Percentiles rank a stretch among this genome's conserved stretches.
Evolutionary conservation across 2,113 vertebrate genomes (phyloP).

Genomic region (Muscicapa adusta): DNA sequence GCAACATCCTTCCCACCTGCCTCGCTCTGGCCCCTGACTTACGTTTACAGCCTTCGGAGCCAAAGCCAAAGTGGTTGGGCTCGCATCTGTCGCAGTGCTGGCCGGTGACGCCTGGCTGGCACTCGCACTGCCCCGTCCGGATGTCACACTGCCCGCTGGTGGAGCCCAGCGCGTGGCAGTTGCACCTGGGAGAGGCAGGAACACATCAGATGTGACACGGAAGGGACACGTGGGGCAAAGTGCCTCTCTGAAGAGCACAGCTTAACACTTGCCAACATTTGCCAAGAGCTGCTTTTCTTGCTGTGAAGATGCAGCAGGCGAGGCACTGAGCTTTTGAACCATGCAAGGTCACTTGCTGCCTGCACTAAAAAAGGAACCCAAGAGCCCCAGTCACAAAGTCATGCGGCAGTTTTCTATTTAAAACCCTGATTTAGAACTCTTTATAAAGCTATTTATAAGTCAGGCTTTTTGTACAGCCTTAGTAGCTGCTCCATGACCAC

Average conservation of each 20-base stretch:
- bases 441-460: slow-evolving; percentile 30
- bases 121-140: slow-evolving; percentile 88
- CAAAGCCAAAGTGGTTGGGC: slow-evolving; percentile 90
- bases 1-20: background rate
- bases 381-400: background rate
- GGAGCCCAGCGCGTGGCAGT: slow-evolving; percentile 89
- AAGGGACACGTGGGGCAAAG: fast-evolving
- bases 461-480: background rate
- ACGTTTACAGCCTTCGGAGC: slow-evolving; percentile 95
- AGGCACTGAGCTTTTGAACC: background rate
- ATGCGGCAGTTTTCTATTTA: slow-evolving; percentile 24
- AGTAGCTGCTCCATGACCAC: background rate
- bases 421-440: slow-evolving; percentile 22
- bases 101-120: slow-evolving; percentile 88
- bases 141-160: slow-evolving; percentile 93
- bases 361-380: slow-evolving; percentile 27
- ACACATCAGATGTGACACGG: background rate
- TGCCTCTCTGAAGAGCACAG: background rate
- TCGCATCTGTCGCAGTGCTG: slow-evolving; percentile 88
- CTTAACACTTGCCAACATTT: background rate
- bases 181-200: slow-evolving; percentile 75
- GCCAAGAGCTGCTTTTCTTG: background rate
- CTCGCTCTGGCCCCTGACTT: slow-evolving; percentile 22
- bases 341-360: background rate
- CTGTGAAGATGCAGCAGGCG: background rate